Conservation (phyloP, 2,113 vertebrate genomes). For the Pelusios castaneus region DNA sequence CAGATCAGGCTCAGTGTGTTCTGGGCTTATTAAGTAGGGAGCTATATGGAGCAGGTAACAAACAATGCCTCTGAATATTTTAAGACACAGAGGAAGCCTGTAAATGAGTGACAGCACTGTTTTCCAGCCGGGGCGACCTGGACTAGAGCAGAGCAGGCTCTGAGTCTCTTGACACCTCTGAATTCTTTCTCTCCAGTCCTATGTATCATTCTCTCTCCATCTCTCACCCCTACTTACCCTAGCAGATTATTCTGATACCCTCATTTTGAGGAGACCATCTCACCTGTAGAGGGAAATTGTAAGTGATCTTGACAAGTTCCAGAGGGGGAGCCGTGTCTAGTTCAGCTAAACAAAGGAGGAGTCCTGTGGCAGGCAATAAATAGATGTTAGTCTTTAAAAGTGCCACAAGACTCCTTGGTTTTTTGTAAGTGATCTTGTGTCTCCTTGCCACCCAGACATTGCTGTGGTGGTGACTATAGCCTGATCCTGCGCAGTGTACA, state of each 20-base stretch:
- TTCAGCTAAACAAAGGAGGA: no score
- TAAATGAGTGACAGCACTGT: background rate
- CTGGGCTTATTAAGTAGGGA: background rate
- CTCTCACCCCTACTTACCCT: background rate
- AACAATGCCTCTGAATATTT: background rate
- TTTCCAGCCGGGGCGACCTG: background rate
- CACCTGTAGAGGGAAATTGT: background rate
- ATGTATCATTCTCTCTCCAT: background rate
- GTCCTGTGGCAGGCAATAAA: no score
- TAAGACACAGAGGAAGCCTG: background rate
- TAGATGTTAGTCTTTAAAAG: no score
- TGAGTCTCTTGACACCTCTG: background rate
- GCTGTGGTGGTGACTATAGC: background rate
- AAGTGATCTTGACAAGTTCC: background rate
- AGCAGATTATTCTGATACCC: background rate
- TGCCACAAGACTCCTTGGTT: no score
- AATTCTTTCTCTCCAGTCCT: background rate
- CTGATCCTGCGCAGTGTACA: background rate
- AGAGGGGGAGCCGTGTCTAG: no score
- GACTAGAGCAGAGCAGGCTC: background rate
- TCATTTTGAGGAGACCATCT: background rate
- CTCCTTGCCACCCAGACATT: background rate
- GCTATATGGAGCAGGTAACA: background rate
- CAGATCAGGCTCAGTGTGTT: fast-evolving
- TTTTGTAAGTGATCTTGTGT: background rate